These are phyloP conservation scores for Brachionus sp. DNA, from an alignment of 1,140 invertebrate genomes.

Conservation along the genomic window DNA sequence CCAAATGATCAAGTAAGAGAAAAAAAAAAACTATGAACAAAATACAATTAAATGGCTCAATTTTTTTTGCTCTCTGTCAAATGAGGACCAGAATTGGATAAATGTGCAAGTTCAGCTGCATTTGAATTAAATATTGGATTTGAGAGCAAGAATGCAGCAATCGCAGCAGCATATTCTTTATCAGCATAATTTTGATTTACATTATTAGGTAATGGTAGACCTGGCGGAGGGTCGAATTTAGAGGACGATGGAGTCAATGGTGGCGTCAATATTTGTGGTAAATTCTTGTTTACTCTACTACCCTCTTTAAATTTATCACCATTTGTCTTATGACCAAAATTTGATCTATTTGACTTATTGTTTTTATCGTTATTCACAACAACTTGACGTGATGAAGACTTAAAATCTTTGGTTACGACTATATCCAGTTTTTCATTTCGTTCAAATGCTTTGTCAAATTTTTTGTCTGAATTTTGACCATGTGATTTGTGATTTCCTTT, in stretches of 20 bases:
- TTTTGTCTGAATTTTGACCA: background rate
- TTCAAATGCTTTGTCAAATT: background rate
- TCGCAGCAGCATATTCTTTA: slow-evolving; percentile 11
- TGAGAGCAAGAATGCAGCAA: background rate
- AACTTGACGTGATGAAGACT: background rate
- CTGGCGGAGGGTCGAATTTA: slow-evolving; percentile 9
- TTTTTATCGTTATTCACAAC: background rate
- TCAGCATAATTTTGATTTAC: background rate
- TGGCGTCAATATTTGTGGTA: background rate
- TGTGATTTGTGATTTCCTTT: background rate
- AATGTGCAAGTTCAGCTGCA: background rate
- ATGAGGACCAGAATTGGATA: background rate
- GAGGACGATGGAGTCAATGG: background rate
- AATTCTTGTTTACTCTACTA: background rate
- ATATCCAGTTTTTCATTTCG: background rate
- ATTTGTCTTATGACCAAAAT: background rate
- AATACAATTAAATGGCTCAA: background rate
- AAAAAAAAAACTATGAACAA: background rate
- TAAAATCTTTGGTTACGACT: background rate
- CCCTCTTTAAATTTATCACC: background rate
- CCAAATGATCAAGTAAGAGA: background rate
- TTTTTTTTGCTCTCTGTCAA: background rate
- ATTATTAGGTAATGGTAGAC: background rate
- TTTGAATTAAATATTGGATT: slow-evolving; percentile 13
- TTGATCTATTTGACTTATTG: background rate